A percentile compares a stretch with the other conserved stretches of the same genome.
phyloP scores from a whole-genome alignment of 2,113 vertebrate genomes.

The Rhagologus leucostigma region DNA sequence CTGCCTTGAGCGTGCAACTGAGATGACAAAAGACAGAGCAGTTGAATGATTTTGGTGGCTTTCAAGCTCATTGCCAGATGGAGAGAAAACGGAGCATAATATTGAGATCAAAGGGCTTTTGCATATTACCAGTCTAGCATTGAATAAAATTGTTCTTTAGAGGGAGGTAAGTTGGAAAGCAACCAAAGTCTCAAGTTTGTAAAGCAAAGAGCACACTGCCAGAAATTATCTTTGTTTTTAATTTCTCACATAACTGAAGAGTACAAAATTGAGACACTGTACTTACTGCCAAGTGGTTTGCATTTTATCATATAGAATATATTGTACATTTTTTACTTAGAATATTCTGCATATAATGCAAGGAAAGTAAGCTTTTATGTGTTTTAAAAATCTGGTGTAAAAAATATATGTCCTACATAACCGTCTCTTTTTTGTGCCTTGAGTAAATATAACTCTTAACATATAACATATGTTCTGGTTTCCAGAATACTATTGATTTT shows the following conservation, averaged over 20 bases:
- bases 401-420: not conserved
- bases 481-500: not conserved
- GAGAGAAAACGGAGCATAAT: not conserved
- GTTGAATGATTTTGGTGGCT: not conserved
- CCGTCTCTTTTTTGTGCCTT: not conserved
- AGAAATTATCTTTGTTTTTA: not conserved
- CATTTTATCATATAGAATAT: not conserved
- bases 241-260: not conserved
- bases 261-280: not conserved
- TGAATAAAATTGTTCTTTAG: not conserved
- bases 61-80: not conserved
- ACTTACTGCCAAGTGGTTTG: not conserved
- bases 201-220: not conserved
- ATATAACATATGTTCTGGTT: not conserved
- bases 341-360: not conserved
- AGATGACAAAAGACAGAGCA: not conserved
- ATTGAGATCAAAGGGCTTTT: not conserved
- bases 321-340: not conserved
- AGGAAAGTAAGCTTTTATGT: not conserved
- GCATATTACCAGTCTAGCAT: not conserved
- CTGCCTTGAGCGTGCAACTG: not conserved
- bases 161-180: not conserved
- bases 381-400: not conserved
- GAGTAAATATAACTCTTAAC: not conserved
- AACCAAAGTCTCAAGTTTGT: not conserved